phyloP scores from a whole-genome alignment of 2,113 vertebrate genomes.

The Cariama cristata region DNA sequence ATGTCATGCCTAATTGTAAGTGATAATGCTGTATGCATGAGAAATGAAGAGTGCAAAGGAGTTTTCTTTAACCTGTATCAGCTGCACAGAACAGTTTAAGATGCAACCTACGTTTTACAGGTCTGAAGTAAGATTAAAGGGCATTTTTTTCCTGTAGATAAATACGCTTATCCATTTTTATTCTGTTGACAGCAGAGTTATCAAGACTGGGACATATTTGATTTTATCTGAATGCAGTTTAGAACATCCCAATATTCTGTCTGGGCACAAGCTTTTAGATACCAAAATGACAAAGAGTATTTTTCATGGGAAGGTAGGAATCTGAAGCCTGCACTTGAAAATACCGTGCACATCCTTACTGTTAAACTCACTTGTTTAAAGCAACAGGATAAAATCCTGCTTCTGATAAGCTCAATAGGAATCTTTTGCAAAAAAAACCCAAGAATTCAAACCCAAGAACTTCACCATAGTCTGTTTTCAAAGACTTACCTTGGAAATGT shows the following conservation, averaged over 20 bases:
- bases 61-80: neutral
- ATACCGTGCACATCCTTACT: neutral
- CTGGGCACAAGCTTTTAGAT: neutral
- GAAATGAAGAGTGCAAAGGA: neutral
- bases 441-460: neutral
- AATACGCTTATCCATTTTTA: neutral
- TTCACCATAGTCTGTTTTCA: neutral
- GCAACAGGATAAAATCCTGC: neutral
- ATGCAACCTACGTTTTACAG: neutral
- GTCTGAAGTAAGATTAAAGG: neutral
- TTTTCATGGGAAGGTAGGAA: neutral
- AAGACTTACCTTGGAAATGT: neutral
- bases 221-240: neutral
- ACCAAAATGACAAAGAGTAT: neutral
- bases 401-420: neutral
- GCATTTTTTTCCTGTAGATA: neutral
- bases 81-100: neutral
- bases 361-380: neutral
- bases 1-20: conserved; percentile 4
- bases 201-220: neutral
- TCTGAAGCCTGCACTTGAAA: neutral
- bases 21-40: neutral
- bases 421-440: neutral
- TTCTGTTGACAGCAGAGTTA: neutral
- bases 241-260: neutral